Evolutionary conservation across 2,797 vertebrate genomes (phyloP), one percentile per base, ranked within the genome.

Genomic region (Lutjanus campechanus): DNA sequence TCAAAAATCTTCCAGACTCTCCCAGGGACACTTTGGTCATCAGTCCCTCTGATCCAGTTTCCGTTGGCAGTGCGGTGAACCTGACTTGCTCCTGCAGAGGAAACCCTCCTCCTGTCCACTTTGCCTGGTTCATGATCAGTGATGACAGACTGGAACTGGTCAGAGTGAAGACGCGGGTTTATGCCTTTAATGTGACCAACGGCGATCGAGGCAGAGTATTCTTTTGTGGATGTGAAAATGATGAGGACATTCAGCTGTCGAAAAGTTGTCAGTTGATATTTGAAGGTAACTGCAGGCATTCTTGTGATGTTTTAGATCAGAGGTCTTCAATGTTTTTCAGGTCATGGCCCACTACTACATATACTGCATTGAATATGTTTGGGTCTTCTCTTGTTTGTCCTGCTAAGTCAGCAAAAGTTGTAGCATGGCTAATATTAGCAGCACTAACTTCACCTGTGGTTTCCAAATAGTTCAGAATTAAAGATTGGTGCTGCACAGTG

Each of bases 51-150:
- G 61, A 41, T 17, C 54, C 69, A 15, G 76, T 79, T 22, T 67
- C 76, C 13, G 41, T 25, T 7, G 77, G 56, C 69, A 73, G 62
- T 5, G 1, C 13, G 49, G 69, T 79, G 47, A 73, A 60, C 41
- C 69, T 79, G 55, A 79, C 69, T 8, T 79, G 77, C 63, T 61
- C 69, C 19, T 63, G 49, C 49, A 67, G 62, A 73, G 40, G 11
- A 53, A 73, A n/a, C 19, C 76, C 47, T 17, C 12, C 62, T 36
- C 9, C 17, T 25, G n/a, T 12, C 36, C 29, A 60, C 40, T 76
- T 69, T 64, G 4, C 20, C 25, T 83, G 75, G 81, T 50, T 70
- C 53, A 62, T 29, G 47, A 29, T 54, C 40, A 66, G 17, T 16
- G 36, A 49, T 1, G 55, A 56, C 49, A 54, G 71, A 61, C 66